These are phyloP conservation scores for Zeugodacus cucurbitae DNA, from an alignment of 1,140 invertebrate genomes.

Conservation along the genomic window DNA sequence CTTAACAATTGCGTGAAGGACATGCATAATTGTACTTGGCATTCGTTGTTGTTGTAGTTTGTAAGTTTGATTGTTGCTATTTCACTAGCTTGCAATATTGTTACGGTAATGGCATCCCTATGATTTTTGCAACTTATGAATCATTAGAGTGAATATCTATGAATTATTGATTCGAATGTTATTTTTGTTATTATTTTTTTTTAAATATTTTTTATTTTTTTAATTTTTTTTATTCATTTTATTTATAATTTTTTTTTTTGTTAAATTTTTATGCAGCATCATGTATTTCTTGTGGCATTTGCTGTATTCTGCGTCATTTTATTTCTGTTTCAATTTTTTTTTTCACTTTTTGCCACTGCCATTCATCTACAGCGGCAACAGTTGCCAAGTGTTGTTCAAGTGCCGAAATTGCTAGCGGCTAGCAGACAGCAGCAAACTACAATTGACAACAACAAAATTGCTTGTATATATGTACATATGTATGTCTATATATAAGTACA, in stretches of 20 bases:
- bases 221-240: background rate
- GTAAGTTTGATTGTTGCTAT: background rate
- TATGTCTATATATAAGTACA: background rate
- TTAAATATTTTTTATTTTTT: background rate
- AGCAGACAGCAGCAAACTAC: background rate
- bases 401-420: background rate
- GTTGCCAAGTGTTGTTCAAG: background rate
- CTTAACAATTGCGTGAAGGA: background rate
- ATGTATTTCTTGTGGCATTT: background rate
- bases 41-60: conserved; percentile 12
- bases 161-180: background rate
- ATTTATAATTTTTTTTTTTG: background rate
- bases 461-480: background rate
- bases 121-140: background rate
- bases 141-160: background rate
- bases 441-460: background rate
- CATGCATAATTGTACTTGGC: conserved; percentile 12
- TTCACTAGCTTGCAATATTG: background rate
- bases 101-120: background rate
- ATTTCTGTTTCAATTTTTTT: background rate
- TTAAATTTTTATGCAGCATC: background rate
- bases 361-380: background rate
- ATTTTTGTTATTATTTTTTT: background rate
- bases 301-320: background rate
- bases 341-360: background rate